Evolutionary conservation across 2,797 vertebrate genomes (phyloP).

Genomic region (Micropoecilia bifurca): DNA sequence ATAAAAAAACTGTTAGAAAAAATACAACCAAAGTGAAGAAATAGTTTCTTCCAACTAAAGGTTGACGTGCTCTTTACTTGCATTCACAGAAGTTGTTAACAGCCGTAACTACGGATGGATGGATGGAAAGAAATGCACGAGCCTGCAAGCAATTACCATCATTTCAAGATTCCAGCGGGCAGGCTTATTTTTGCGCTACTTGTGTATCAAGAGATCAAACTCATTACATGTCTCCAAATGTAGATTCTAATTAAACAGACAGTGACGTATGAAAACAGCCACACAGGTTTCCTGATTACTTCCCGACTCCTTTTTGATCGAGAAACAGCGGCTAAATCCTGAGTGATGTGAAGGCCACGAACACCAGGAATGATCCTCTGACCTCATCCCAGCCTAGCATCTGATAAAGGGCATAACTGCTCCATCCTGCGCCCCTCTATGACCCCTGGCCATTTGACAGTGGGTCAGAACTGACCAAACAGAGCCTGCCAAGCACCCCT

Average conservation of each 20-base stretch:
- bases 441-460: conserved; percentile 77
- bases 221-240: conserved; percentile 8
- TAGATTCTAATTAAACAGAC: conserved; percentile 33
- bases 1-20: not conserved
- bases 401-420: conserved; percentile 82
- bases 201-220: conserved; percentile 3
- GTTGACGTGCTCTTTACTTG: not conserved
- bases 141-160: not conserved
- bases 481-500: conserved; percentile 69
- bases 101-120: not conserved
- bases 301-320: conserved; percentile 58
- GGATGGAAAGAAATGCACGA: not conserved
- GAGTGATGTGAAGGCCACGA: conserved; percentile 68
- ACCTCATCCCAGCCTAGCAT: conserved; percentile 71
- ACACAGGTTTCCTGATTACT: conserved; percentile 48
- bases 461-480: conserved; percentile 76
- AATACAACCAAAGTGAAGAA: not conserved
- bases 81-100: not conserved
- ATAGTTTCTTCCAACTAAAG: not conserved
- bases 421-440: conserved; percentile 71
- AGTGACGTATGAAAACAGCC: conserved; percentile 2
- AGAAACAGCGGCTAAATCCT: conserved; percentile 49
- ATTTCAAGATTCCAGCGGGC: conserved; percentile 3
- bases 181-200: not conserved
- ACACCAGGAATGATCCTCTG: conserved; percentile 63